A percentile compares a stretch with the other conserved stretches of the same genome.
phyloP scores from a whole-genome alignment of 2,113 vertebrate species.

The Phrynosoma platyrhinos region DNA sequence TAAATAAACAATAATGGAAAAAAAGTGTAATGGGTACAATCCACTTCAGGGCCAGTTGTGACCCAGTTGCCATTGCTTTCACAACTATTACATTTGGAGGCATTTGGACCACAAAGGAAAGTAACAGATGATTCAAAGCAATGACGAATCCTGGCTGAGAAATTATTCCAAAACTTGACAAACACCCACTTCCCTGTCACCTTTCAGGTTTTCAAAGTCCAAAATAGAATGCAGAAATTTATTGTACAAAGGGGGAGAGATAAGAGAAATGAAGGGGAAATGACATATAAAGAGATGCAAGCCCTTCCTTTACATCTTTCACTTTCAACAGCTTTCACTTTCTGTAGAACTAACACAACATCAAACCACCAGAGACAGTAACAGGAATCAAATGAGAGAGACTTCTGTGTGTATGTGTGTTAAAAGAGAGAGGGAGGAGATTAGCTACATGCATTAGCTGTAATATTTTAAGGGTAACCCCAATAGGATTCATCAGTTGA shows the following conservation, averaged over 20 bases:
- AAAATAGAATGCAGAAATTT: conserved; percentile 13
- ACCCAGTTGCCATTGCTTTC: neutral
- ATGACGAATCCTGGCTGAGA: conserved; percentile 19
- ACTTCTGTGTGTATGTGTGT: neutral
- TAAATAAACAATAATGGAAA: conserved; percentile 13
- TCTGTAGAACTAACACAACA: conserved; percentile 29
- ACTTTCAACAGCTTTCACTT: conserved; percentile 31
- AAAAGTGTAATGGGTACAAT: neutral
- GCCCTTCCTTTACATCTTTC: neutral
- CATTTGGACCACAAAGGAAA: conserved; percentile 5
- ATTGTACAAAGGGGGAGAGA: neutral
- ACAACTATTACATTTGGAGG: neutral
- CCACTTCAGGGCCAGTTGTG: neutral
- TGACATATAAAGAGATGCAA: neutral
- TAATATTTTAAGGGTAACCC: conserved; percentile 30
- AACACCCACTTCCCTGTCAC: conserved; percentile 13
- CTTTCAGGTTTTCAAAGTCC: conserved; percentile 27
- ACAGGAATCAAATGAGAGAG: conserved; percentile 29
- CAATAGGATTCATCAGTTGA: conserved; percentile 48
- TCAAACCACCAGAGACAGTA: conserved; percentile 45
- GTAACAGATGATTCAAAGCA: conserved; percentile 16
- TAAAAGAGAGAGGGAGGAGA: conserved; percentile 41
- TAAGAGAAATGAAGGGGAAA: neutral
- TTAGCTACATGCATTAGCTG: conserved; percentile 37
- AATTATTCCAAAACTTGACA: neutral